Evolutionary conservation across 2,888 invertebrate genomes (phyloP), one percentile per base, ranked within the genome.

Genomic region (Pandemis corylana): DNA sequence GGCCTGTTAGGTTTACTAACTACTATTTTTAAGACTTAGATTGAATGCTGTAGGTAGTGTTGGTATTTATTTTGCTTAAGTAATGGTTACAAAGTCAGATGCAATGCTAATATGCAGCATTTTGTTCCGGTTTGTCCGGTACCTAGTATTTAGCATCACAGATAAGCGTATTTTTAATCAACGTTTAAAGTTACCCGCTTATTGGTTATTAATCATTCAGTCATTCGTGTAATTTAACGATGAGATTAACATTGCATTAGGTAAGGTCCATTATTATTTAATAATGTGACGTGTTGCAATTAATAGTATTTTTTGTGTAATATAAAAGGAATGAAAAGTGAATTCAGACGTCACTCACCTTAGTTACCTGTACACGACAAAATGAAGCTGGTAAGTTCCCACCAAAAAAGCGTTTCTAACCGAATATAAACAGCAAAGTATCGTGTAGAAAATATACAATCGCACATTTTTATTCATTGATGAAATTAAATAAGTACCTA

Each of bases 301-400:
- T 42, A 20, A 13, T 15, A 10, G 42, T 61, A 15, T 3, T 20
- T 67, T 46, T 62, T 56, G n/a, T 41, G 66, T n/a, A 66, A 67
- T 75, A 75, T 46, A 71, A 70, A 67, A 46, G 53, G 46, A 62
- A 70, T 46, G 56, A n/a, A 62, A 20, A 28, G 44, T 28, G 53
- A 56, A 56, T 15, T 46, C 20, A 20, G 53, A 36, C 41, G 56
- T 75, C 75, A 75, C 62, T 75, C 62, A 67, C 56, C 49, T n/a
- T 15, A 71, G 71, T 5, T 46, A 51, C 20, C 67, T 70, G 28
- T 12, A 46, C 46, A 12, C 64, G 36, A 56, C 66, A 82, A 81
- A 74, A 87, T 87, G 87, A 86, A 86, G 83, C 77, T 82, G 81
- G 85, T 86, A 77, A 83, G 84, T 77, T 41, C 20, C 13, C 13